A percentile compares a stretch with the other conserved stretches of the same genome.
phyloP scores from a whole-genome alignment of 2,888 invertebrate species.

The Lepidochrysops patricia region DNA sequence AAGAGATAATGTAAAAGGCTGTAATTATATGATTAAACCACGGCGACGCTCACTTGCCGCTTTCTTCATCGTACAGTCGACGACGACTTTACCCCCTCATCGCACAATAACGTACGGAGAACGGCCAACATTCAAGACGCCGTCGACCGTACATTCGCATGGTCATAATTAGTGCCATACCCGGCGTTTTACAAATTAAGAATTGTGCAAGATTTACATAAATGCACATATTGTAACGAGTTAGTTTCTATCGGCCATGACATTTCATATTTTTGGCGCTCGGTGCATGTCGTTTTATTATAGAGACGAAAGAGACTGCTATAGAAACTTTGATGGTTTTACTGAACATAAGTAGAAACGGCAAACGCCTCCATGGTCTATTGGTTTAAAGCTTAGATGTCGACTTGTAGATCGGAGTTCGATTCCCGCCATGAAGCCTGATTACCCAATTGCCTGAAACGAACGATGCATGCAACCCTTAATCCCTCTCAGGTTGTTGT shows the following conservation, averaged over 20 bases:
- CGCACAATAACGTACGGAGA: background rate
- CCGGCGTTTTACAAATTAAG: background rate
- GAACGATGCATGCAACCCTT: too few species aligned
- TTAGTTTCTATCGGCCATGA: conserved; percentile 9
- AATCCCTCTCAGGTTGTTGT: too few species aligned
- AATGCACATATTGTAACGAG: conserved; percentile 1
- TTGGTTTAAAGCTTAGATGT: too few species aligned
- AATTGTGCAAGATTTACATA: conserved; percentile 40
- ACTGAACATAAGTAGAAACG: too few species aligned
- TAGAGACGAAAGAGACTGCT: too few species aligned
- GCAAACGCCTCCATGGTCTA: too few species aligned
- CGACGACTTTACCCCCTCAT: background rate
- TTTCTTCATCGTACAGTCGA: conserved; percentile 44
- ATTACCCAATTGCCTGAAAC: too few species aligned
- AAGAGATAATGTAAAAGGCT: conserved; percentile 20
- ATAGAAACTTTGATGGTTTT: too few species aligned
- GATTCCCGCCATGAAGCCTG: too few species aligned
- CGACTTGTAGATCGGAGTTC: too few species aligned
- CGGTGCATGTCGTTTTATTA: background rate
- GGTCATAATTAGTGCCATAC: background rate
- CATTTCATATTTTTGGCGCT: background rate
- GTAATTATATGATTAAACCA: conserved; percentile 27
- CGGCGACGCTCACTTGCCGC: conserved; percentile 41
- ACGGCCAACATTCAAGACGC: conserved; percentile 25
- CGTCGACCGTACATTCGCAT: background rate